phyloP scores from a whole-genome alignment of 2,888 invertebrate genomes.

The Chouioia cunea region DNA sequence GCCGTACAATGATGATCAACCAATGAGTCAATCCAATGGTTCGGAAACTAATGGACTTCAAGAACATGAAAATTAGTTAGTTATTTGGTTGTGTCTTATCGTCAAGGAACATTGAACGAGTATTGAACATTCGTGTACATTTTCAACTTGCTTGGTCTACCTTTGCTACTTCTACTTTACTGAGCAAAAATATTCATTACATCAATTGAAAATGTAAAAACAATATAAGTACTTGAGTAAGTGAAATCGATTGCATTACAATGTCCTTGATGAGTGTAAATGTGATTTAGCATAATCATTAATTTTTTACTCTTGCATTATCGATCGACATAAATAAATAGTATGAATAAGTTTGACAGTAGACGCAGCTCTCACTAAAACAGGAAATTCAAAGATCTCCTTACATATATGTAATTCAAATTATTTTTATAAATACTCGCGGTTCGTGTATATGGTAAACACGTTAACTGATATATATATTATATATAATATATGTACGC shows the following conservation, averaged over 20 bases:
- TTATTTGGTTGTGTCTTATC: slow-evolving; percentile 45
- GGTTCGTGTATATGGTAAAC: slow-evolving; percentile 10
- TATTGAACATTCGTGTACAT: background rate
- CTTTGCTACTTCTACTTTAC: background rate
- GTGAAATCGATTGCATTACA: slow-evolving; percentile 21
- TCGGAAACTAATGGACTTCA: slow-evolving; percentile 59
- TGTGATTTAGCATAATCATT: slow-evolving; percentile 56
- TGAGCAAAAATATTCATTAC: background rate
- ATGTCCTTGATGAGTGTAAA: slow-evolving; percentile 45
- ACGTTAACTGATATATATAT: slow-evolving; percentile 11
- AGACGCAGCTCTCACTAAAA: slow-evolving; percentile 30
- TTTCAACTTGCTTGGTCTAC: slow-evolving; percentile 1
- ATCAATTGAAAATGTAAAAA: background rate
- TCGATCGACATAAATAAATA: slow-evolving; percentile 41
- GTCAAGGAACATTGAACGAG: slow-evolving; percentile 43
- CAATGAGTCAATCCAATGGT: slow-evolving; percentile 57
- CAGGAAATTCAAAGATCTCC: slow-evolving; percentile 6
- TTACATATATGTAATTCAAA: slow-evolving; percentile 1
- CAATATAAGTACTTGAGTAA: background rate
- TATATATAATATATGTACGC: slow-evolving; percentile 16
- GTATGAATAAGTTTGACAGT: slow-evolving; percentile 13
- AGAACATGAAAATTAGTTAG: slow-evolving; percentile 54
- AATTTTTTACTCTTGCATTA: slow-evolving; percentile 48
- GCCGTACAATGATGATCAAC: slow-evolving; percentile 46
- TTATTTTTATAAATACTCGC: slow-evolving; percentile 13